Base-by-base conservation (phyloP, 1,140 invertebrate genomes). In the Calliphora vicina region DNA sequence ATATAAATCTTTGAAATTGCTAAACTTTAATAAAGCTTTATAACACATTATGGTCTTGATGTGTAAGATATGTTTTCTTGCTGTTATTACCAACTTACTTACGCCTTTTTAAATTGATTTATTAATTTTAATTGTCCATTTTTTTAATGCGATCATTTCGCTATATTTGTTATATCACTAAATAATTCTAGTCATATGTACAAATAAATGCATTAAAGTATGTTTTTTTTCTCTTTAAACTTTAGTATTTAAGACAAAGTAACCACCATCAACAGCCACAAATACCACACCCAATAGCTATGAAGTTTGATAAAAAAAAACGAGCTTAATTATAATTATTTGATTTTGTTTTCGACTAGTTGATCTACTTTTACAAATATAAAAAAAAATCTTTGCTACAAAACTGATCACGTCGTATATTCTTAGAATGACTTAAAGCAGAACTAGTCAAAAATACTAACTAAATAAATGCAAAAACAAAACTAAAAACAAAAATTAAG, bases 341-440 rank as follows among this genome's bases (percentile, higher is more conserved):
- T 67, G 61, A 23, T 67, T 67, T 35, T 35, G 35, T 35, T 67
- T 67, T 67, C 23, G n/a, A 67, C n/a, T 67, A 8, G 61, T 67
- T 67, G 61, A 67, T 67, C 61, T 67, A 67, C 61, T 67, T 67
- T 67, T 67, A 67, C 61, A 67, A 67, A 23, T 25, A 67, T 23
- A 23, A 67, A 23, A 67, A 67, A 1, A 67, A 35, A 35, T 35
- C 35, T 35, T 35, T 8, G 35, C 35, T 35, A 10, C 35, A 67
- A 23, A 67, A 67, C 23, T 67, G 61, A 25, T 57, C 50, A 57
- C 50, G 50, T 57, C 50, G 50, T 15, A 17, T 57, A 57, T n/a
- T 17, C n/a, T 57, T 67, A 67, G 61, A 67, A 67, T 67, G 61
- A 6, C 20, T 67, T 67, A 67, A 57, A 23, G 61, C 20, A 67